Base-by-base conservation (phyloP, 2,113 vertebrate species). In the Fulmarus glacialis region DNA sequence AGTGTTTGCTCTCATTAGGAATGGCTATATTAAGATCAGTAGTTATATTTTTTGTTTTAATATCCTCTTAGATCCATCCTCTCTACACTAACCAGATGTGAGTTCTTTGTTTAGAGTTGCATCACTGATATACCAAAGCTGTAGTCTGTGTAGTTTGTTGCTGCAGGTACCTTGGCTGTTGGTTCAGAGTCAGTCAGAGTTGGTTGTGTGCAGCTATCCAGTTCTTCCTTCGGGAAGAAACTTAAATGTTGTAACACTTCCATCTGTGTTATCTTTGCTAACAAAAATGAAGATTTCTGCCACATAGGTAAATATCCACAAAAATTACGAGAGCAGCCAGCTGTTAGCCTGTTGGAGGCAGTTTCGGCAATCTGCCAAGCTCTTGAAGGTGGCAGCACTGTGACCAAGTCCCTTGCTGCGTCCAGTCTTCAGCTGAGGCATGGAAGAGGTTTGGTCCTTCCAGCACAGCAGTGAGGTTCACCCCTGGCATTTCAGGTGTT, bases 401-500 rank as follows among this genome's bases (percentile, higher is more conserved):
- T 36, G 63, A 82, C 63, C 23, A 26, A 15, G 59, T 29, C 52
- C 23, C 7, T 47, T 32, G 3, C 9, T 58, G 34, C 43, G 15
- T 36, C 43, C 42, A 58, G 32, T 32, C 48, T 53, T 36, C 58
- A n/a, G 48, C 3, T 24, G 53, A 60, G 73, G 9, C 0, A 0
- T 36, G n/a, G 24, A 56, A 42, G 34, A 30, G 24, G 5, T 63
- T 85, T 56, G 38, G 21, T 59, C 58, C 55, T 68, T 48, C 15
- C 72, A 89, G 52, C 21, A 22, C 8, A 56, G 52, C 42, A 36
- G 16, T 1, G 20, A 32, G 50, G 38, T 24, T 79, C 36, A 4
- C 30, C 78, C 13, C 21, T 87, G 52, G n/a, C 32, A 9, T 82
- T 66, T 42, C 8, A 14, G 30, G 55, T 45, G 40, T 55, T 81